Conservation (phyloP, 2,888 invertebrate species). For the Erebia palarica region DNA sequence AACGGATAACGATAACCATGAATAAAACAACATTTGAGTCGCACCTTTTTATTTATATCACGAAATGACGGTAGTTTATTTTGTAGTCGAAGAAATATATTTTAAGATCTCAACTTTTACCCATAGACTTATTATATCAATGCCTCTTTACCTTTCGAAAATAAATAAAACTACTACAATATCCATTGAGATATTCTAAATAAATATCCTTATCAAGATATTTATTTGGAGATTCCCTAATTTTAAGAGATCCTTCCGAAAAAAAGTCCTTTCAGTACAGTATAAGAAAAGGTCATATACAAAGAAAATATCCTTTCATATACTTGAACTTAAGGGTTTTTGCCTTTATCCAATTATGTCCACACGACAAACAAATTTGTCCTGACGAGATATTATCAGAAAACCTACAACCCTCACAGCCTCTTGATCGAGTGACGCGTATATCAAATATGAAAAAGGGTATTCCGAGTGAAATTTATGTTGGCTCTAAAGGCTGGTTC, state of each 20-base stretch:
- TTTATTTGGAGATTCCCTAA: background rate
- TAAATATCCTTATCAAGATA: background rate
- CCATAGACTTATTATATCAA: too few species aligned
- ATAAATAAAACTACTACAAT: background rate
- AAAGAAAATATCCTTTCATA: slow-evolving; percentile 23
- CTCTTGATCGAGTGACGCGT: slow-evolving; percentile 64
- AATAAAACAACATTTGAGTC: slow-evolving; percentile 48
- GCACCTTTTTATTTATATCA: slow-evolving; percentile 32
- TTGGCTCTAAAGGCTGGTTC: slow-evolving; percentile 20
- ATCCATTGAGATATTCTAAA: background rate
- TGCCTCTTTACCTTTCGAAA: background rate
- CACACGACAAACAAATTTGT: slow-evolving; percentile 73
- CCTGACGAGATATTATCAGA: slow-evolving; percentile 74
- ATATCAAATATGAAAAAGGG: slow-evolving; percentile 70
- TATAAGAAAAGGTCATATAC: slow-evolving; percentile 5
- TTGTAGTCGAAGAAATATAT: slow-evolving; percentile 10
- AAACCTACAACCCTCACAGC: slow-evolving; percentile 55
- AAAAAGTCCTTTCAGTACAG: background rate
- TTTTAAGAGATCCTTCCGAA: background rate
- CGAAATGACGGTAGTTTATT: slow-evolving; percentile 7
- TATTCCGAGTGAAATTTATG: slow-evolving; percentile 34
- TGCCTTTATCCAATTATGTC: slow-evolving; percentile 45
- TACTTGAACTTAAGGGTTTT: slow-evolving; percentile 28
- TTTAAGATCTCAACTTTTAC: background rate
- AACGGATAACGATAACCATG: slow-evolving; percentile 56